Evolutionary conservation across 2,797 vertebrate species (phyloP).

Genomic region (Potorous gilbertii): DNA sequence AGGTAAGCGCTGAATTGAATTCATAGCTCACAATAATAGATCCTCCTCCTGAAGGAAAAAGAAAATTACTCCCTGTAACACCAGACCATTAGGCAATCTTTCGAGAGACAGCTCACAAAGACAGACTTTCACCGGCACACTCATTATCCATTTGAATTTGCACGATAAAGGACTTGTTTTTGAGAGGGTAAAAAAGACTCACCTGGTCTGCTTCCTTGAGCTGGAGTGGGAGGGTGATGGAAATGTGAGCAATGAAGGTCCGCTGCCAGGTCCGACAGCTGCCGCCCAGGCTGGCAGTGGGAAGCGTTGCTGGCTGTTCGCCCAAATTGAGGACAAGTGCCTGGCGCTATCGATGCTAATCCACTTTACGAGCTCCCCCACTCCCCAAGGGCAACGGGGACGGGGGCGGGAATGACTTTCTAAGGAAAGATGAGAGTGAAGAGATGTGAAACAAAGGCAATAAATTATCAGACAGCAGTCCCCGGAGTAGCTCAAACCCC

Average conservation of each 20-base stretch:
- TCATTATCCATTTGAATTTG: neutral
- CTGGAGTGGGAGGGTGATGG: neutral
- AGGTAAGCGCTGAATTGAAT: neutral
- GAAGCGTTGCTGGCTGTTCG: neutral
- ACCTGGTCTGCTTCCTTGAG: neutral
- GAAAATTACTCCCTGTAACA: neutral
- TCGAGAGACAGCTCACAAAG: neutral
- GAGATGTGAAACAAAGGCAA: neutral
- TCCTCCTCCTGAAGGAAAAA: neutral
- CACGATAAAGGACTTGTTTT: neutral
- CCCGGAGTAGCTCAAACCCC: neutral
- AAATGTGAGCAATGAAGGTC: neutral
- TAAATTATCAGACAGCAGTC: neutral
- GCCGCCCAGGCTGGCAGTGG: neutral
- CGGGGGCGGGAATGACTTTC: neutral
- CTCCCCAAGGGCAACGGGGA: neutral
- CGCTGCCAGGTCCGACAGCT: neutral
- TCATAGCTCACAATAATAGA: neutral
- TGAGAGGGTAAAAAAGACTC: neutral
- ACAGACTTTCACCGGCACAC: neutral
- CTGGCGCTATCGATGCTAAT: neutral
- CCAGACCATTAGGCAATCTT: neutral
- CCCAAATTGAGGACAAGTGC: neutral
- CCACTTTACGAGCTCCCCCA: neutral
- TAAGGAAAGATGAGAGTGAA: slow-evolving; percentile 4